Percentiles rank a stretch among this genome's conserved stretches.
Conservation (phyloP, 2,797 vertebrate species). For the Rhinophrynus dorsalis region DNA sequence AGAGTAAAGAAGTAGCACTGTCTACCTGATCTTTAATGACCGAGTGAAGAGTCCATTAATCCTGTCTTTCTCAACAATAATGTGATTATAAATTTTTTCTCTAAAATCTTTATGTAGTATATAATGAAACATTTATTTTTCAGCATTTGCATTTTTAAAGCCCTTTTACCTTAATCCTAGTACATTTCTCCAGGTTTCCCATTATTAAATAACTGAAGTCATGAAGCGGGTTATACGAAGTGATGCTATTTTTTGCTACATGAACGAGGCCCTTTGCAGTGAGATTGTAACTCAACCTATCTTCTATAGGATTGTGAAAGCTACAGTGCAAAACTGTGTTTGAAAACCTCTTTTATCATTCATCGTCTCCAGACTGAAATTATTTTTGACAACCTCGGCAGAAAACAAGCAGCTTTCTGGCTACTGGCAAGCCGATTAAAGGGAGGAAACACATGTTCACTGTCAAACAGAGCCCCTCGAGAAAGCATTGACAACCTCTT, state of each 20-base stretch:
- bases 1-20: not conserved
- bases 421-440: constrained; percentile 86
- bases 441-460: constrained; percentile 91
- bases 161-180: constrained; percentile 18
- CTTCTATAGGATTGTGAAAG: constrained; percentile 70
- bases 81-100: constrained; percentile 5
- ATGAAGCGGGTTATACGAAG: constrained; percentile 70
- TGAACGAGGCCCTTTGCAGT: constrained; percentile 70
- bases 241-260: constrained; percentile 63
- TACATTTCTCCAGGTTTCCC: constrained; percentile 44
- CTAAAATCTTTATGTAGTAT: constrained; percentile 33
- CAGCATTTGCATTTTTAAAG: constrained; percentile 46
- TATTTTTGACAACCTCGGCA: constrained; percentile 84
- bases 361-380: constrained; percentile 81
- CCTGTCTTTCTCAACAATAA: constrained; percentile 14
- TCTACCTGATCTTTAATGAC: constrained; percentile 35
- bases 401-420: constrained; percentile 82
- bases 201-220: constrained; percentile 58
- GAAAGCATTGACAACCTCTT: constrained; percentile 85
- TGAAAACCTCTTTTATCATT: constrained; percentile 85
- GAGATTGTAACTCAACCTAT: constrained; percentile 76
- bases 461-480: constrained; percentile 80
- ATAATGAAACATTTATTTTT: constrained; percentile 46
- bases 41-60: constrained; percentile 28
- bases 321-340: constrained; percentile 78